Percentiles rank a stretch among this genome's conserved stretches.
Evolutionary conservation across 2,888 invertebrate species (phyloP).

Genomic region (Seira ritae): DNA sequence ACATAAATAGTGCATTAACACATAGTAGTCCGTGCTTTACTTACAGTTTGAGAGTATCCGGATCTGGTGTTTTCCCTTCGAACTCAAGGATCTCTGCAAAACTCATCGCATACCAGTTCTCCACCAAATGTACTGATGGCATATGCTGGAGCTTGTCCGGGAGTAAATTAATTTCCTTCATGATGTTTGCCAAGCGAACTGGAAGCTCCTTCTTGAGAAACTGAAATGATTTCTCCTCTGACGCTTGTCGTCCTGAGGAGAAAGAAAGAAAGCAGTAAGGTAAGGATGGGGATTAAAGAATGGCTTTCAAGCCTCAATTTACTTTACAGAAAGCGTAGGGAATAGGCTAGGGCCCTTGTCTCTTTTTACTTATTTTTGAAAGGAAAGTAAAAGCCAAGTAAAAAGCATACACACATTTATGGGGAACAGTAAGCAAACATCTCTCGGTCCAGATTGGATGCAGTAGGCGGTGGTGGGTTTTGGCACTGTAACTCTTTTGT

Average conservation of each 20-base stretch:
- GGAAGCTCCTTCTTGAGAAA: constrained; percentile 98
- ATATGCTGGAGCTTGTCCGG: constrained; percentile 94
- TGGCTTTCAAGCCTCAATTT: constrained; percentile 1
- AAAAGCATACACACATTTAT: no score
- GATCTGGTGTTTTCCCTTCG: constrained; percentile 84
- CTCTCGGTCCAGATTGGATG: no score
- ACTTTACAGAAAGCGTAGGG: constrained; percentile 13
- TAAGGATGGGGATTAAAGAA: constrained; percentile 75
- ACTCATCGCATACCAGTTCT: constrained; percentile 95
- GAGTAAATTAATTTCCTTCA: constrained; percentile 98
- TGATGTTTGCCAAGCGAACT: constrained; percentile 98
- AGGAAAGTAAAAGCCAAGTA: no score
- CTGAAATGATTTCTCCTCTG: constrained; percentile 92
- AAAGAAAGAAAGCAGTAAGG: no score
- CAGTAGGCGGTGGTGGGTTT: no score
- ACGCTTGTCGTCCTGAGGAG: constrained; percentile 87
- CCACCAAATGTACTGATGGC: constrained; percentile 95
- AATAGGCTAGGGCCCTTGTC: not conserved
- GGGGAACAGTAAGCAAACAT: no score
- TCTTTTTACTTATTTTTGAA: no score
- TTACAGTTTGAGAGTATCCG: constrained; percentile 82
- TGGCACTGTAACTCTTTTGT: no score
- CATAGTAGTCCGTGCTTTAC: constrained; percentile 71
- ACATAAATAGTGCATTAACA: no score
- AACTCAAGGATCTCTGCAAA: constrained; percentile 97